Conservation (phyloP, 2,113 vertebrate species). For the Colossoma macropomum region DNA sequence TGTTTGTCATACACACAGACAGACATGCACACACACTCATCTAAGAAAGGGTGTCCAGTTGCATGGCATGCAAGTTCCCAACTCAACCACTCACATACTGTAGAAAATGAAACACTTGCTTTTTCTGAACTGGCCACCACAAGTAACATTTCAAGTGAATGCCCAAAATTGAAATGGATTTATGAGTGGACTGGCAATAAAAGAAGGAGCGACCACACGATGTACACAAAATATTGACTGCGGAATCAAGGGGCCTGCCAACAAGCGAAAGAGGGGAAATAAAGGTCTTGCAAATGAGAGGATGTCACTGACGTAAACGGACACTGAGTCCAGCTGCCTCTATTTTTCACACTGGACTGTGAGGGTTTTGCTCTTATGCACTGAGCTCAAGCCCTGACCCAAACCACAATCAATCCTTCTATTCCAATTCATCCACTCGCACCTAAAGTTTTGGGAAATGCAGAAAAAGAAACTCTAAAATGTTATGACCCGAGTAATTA, state of each 20-base stretch:
- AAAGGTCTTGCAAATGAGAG: constrained; percentile 18
- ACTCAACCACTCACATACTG: constrained; percentile 7
- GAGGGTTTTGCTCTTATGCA: background rate
- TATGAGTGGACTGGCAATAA: background rate
- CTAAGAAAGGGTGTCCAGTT: constrained; percentile 23
- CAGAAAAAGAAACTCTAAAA: background rate
- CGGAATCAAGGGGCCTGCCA: constrained; percentile 16
- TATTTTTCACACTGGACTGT: background rate
- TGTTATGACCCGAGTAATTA: background rate
- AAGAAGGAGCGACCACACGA: background rate
- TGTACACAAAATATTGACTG: background rate
- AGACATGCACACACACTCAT: constrained; percentile 24
- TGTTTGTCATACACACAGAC: constrained; percentile 57
- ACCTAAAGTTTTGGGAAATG: background rate
- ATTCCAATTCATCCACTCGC: background rate
- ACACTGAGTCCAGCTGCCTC: background rate
- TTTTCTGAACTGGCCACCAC: background rate
- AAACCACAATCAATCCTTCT: background rate
- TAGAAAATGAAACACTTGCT: constrained; percentile 36
- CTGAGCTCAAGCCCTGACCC: background rate
- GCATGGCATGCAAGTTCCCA: constrained; percentile 28
- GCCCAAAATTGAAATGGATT: constrained; percentile 8
- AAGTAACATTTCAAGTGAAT: constrained; percentile 1
- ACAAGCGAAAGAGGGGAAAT: background rate
- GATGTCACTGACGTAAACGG: background rate